Base-by-base conservation (phyloP, 2,113 vertebrate genomes). In the Chloropsis cyanopogon region DNA sequence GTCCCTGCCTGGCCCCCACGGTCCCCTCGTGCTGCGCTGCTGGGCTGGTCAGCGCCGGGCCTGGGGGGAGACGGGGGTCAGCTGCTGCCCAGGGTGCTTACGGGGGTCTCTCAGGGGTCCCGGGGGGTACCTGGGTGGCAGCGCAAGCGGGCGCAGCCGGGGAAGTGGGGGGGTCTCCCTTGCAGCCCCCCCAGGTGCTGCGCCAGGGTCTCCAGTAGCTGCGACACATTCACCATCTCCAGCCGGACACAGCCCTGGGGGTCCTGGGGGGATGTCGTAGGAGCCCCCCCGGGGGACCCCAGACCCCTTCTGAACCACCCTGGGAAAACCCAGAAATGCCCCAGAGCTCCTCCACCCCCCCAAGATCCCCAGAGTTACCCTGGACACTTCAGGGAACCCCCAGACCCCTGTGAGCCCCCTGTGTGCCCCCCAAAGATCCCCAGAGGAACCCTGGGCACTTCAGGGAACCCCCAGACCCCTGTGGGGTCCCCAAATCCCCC, bases 121-220 rank as follows among this genome's bases (percentile, higher is more conserved):
- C 2, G 5, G 14, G n/a, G n/a, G 35, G 44, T 68, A 76, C 83
- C 71, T 50, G 71, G 21, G 7, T 6, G 61, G 53, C 71, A 86
- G 37, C 83, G 83, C 72, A 77, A 12, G 63, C 0, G 83, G 26
- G 53, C 2, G 0, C 83, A 86, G 46, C 63, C 44, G 0, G 63
- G 72, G 25, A 60, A 68, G 53, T 68, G 26, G 46, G 1, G 54
- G 46, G 46, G 33, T 44, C 63, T 68, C 44, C 53, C 37, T 31
- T 52, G 71, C 53, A 86, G 72, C 37, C 8, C 72, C 46, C 17
- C 22, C 33, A 86, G 61, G 46, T 86, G 63, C 63, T 52, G 63
- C 6, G 1, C 37, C 21, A 86, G 63, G 9, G 53, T 60, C 63
- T 77, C 63, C 46, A 86, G 53, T 1, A 86, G 63, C 46, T 68